Base-by-base conservation (phyloP, 2,113 vertebrate species). In the Alaudala cheleensis region DNA sequence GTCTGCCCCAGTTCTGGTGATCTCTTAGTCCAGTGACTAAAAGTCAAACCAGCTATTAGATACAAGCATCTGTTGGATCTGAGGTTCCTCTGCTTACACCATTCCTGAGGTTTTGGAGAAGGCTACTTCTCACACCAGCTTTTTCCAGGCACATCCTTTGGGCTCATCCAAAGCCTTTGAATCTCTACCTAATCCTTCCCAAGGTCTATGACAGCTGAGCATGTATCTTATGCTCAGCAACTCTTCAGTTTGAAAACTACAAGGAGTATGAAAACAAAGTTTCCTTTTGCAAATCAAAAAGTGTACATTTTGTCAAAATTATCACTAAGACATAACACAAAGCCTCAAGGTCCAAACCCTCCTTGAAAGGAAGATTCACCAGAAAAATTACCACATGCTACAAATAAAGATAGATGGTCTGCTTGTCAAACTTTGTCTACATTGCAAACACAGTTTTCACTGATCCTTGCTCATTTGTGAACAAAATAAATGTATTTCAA, bases 171-270 rank as follows among this genome's bases (percentile, higher is more conserved):
- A 37, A 81, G 28, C 28, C 11, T 65, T 26, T 77, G n/a, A 81
- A 18, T 53, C 84, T 70, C 60, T 54, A 23, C 33, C 15, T 70
- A 77, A 76, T 51, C 21, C 39, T 81, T 14, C 33, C 8, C 10
- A 31, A 69, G 42, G 22, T 66, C 10, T 45, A 14, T 44, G 26
- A 51, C 7, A 17, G 25, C 29, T 49, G 74, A 64, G 73, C 3
- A 25, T 0, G 0, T 13, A 5, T 62, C 28, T 76, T 47, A 34
- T 1, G 5, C 37, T 54, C 29, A 45, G 33, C 47, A 87, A 31
- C 10, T 15, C 6, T 44, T 47, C 14, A 3, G 19, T 85, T 92
- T 79, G 26, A 60, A 54, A 91, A 81, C 4, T 11, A 7, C 18
- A 66, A 70, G 33, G 11, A 62, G 9, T 4, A 54, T 2, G 8